Evolutionary conservation across 1,140 invertebrate genomes (phyloP).

Genomic region (Leptinotarsa defecta): DNA sequence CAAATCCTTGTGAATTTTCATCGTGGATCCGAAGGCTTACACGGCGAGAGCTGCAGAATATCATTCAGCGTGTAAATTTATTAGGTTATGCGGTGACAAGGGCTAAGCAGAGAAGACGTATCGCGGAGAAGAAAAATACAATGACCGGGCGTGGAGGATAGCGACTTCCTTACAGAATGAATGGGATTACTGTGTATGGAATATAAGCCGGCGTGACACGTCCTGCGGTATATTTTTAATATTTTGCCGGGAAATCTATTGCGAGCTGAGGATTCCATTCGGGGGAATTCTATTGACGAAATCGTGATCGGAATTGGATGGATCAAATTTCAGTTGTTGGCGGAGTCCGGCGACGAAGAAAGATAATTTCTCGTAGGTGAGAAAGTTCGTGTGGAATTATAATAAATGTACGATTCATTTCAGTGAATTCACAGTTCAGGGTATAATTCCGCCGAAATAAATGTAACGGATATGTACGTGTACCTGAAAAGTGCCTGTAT

Average conservation of each 20-base stretch:
- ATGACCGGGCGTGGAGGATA: conserved; percentile 39
- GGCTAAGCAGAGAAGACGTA: conserved; percentile 51
- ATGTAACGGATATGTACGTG: too few relatives aligned
- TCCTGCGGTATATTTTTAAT: conserved; percentile 10
- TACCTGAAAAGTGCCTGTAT: too few relatives aligned
- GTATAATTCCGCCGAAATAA: too few relatives aligned
- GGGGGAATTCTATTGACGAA: background rate
- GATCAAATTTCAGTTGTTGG: too few relatives aligned
- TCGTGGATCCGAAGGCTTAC: conserved; percentile 27
- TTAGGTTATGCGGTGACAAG: conserved; percentile 54
- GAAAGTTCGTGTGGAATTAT: too few relatives aligned
- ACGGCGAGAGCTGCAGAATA: conserved; percentile 41
- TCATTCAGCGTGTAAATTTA: conserved; percentile 53
- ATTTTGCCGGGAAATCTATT: conserved; percentile 5
- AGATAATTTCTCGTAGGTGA: too few relatives aligned
- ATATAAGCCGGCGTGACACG: conserved; percentile 2
- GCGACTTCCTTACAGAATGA: conserved; percentile 18
- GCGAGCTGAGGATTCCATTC: background rate
- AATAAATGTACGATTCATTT: too few relatives aligned
- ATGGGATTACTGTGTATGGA: conserved; percentile 23
- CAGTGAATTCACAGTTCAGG: too few relatives aligned
- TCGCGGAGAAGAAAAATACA: conserved; percentile 51
- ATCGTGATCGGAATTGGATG: background rate
- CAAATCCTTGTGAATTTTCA: conserved; percentile 35
- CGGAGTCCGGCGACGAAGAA: too few relatives aligned